Base-by-base conservation (phyloP, 2,888 invertebrate genomes). In the Platycnemis pennipes region DNA sequence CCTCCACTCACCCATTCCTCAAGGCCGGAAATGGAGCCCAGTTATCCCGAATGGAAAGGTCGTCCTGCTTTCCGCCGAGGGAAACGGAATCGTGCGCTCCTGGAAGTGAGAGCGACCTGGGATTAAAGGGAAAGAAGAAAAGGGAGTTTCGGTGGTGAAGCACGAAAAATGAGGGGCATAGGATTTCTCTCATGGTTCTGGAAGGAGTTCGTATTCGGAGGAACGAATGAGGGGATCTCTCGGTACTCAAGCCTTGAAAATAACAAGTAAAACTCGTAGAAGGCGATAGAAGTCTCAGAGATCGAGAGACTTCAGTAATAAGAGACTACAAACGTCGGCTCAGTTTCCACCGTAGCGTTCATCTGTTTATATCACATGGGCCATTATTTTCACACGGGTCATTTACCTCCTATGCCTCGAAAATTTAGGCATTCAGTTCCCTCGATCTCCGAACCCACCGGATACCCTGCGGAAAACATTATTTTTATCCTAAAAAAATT, bases 21-120 rank as follows among this genome's bases (percentile, higher is more conserved):
- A 77, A 69, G 45, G 45, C 91, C 91, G 91, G 91, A 91, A 91
- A 91, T 91, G 91, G 91, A 91, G 42, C 91, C 63, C 91, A 91
- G 91, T 91, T 91, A 69, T 45, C 44, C 69, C 91, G 91, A 91
- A 91, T 91, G 44, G 63, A 91, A 69, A 69, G 63, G 89, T 56
- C 89, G 89, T 31, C 56, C 53, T 53, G 89, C 89, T 89, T 89
- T 89, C 89, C 63, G 91, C 63, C 91, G 91, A 42, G 91, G 91
- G 89, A 89, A 89, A 37, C 89, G 89, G 89, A 63, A 91, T 91
- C 42, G 91, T 42, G 91, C 16, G 2, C 13, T 16, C 77, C 31
- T 63, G 42, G 91, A 63, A 63, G 44, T 26, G 44, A 26, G 44
- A 87, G 26, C 45, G n/a, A 8, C 26, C 2, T 16, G 16, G 26